phyloP scores from a whole-genome alignment of 2,888 invertebrate species.

The Rhingia campestris region DNA sequence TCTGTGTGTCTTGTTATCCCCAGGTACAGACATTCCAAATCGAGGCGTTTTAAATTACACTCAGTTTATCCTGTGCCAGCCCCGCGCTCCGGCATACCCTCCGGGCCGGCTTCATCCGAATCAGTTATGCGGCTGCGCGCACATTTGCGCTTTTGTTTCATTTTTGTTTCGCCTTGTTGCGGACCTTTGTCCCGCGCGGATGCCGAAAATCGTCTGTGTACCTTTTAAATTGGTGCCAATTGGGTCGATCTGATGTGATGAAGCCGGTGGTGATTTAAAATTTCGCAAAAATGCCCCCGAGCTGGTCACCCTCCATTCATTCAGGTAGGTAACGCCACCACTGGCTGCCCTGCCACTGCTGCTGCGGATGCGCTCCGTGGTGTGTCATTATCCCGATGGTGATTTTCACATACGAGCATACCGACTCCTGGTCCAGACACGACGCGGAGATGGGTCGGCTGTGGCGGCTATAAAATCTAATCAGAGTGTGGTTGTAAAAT shows the following conservation, averaged over 20 bases:
- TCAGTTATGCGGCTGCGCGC: conserved; percentile 45
- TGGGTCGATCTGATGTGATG: conserved; percentile 69
- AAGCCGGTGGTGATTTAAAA: conserved; percentile 72
- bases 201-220: conserved; percentile 71
- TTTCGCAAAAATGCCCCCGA: conserved; percentile 63
- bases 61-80: conserved; percentile 46
- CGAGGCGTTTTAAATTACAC: conserved; percentile 54
- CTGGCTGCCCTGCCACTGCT: conserved; percentile 1
- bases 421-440: conserved; percentile 38
- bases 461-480: conserved; percentile 69
- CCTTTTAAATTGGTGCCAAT: conserved; percentile 74
- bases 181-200: conserved; percentile 50
- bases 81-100: not conserved
- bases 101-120: conserved; percentile 33
- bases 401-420: conserved; percentile 54
- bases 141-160: conserved; percentile 44
- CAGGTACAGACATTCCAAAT: conserved; percentile 26
- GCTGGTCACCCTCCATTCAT: conserved; percentile 63
- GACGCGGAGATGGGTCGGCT: conserved; percentile 27
- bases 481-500: conserved; percentile 72
- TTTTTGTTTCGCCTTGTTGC: conserved; percentile 39
- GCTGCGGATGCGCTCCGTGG: conserved; percentile 34
- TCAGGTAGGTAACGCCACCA: conserved; percentile 64
- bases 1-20: conserved; percentile 49
- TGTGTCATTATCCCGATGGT: conserved; percentile 57